A percentile compares a stretch with the other conserved stretches of the same genome.
phyloP scores from a whole-genome alignment of 30 jellyfish, hydroid and myxozoan genomes.

The Haliclystus octoradiatus region DNA sequence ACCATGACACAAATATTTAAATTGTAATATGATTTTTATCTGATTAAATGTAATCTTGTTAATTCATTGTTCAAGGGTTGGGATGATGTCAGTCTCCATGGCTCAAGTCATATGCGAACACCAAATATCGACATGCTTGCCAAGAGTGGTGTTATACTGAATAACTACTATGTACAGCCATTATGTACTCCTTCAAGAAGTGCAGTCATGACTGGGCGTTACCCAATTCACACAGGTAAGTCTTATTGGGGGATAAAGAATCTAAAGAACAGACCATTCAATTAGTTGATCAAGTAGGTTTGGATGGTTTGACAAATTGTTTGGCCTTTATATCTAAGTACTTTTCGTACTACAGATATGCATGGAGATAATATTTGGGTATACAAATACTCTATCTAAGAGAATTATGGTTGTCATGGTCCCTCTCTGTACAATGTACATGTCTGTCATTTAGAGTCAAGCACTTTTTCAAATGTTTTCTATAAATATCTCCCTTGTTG shows the following conservation, averaged over 20 bases:
- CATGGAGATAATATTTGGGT: no score
- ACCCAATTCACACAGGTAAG: neutral
- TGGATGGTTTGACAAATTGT: neutral
- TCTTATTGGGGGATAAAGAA: neutral
- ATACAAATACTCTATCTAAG: no score
- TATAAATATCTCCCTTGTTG: no score
- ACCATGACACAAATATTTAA: no score
- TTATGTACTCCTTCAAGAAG: neutral
- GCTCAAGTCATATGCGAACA: conserved; percentile 42
- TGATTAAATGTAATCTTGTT: neutral
- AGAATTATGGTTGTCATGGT: no score
- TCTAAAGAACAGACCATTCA: neutral
- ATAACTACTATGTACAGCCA: neutral
- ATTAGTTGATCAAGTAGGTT: conserved; percentile 2
- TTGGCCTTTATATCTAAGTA: conserved; percentile 11
- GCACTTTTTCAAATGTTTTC: no score
- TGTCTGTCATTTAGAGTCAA: no score
- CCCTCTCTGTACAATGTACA: no score
- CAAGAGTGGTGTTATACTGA: neutral
- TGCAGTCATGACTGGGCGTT: neutral
- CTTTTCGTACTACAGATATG: no score
- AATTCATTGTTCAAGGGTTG: conserved; percentile 70
- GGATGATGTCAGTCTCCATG: conserved; percentile 67
- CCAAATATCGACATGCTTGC: conserved; percentile 46
- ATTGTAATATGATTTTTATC: no score